These are phyloP conservation scores for Bubo scandiacus DNA, from an alignment of 2,113 vertebrate species.

Conservation along the genomic window DNA sequence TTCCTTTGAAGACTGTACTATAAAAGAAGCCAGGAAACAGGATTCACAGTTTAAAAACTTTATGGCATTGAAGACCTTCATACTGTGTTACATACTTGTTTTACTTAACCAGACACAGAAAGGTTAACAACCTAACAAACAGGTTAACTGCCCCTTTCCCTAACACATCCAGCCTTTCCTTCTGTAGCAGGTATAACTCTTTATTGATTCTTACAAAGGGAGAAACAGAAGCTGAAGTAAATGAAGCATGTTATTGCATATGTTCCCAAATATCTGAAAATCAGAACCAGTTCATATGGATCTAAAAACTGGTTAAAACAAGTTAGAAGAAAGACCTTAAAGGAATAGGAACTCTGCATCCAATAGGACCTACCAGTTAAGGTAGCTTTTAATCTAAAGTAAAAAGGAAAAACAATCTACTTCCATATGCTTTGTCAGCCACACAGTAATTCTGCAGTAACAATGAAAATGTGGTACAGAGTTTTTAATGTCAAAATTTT, in stretches of 20 bases:
- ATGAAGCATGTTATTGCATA: background rate
- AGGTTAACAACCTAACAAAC: background rate
- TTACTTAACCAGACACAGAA: background rate
- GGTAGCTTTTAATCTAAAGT: background rate
- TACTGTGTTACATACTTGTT: background rate
- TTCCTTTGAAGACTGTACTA: background rate
- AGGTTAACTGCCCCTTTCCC: background rate
- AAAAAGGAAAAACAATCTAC: background rate
- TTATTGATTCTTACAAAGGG: background rate
- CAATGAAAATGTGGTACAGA: background rate
- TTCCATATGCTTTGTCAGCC: background rate
- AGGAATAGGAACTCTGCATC: background rate
- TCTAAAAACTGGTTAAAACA: background rate
- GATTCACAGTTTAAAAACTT: background rate
- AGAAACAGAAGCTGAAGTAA: background rate
- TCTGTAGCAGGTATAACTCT: background rate
- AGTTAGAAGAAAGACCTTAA: background rate
- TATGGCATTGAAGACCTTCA: background rate
- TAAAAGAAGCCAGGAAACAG: conserved; percentile 25
- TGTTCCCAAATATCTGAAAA: background rate
- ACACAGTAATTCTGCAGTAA: background rate
- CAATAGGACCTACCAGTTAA: background rate
- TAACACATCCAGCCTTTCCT: background rate
- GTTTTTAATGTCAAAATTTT: background rate
- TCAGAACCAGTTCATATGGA: background rate